A percentile compares a stretch with the other conserved stretches of the same genome.
These are phyloP conservation scores for Zygaena filipendulae DNA, from an alignment of 2,888 invertebrate species.

Conservation along the genomic window DNA sequence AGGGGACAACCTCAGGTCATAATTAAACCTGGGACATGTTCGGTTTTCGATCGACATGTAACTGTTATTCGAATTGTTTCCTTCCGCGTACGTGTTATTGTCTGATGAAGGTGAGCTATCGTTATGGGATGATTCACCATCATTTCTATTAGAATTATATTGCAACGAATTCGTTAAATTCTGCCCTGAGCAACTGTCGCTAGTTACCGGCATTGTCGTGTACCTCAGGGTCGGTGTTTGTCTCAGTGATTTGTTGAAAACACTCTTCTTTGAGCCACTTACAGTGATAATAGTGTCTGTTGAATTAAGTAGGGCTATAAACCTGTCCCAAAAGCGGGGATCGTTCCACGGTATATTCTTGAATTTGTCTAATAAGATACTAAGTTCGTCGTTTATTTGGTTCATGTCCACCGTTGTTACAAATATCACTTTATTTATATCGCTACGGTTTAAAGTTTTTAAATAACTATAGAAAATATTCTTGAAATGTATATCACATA, in stretches of 20 bases:
- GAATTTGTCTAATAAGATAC: constrained; percentile 64
- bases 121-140: constrained; percentile 64
- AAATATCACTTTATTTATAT: constrained; percentile 57
- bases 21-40: constrained; percentile 65
- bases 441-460: constrained; percentile 55
- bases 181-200: constrained; percentile 65
- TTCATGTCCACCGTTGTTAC: constrained; percentile 56
- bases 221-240: constrained; percentile 61
- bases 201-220: constrained; percentile 68
- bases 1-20: constrained; percentile 63
- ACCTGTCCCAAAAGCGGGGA: constrained; percentile 86
- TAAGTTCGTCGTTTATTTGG: constrained; percentile 55
- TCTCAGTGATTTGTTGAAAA: constrained; percentile 62
- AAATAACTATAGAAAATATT: constrained; percentile 61
- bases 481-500: constrained; percentile 59
- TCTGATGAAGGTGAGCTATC: constrained; percentile 68
- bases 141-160: constrained; percentile 53
- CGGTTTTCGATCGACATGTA: constrained; percentile 74
- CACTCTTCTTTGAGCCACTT: constrained; percentile 51
- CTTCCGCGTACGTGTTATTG: constrained; percentile 72
- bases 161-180: constrained; percentile 62
- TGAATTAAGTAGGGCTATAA: constrained; percentile 82
- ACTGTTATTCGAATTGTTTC: constrained; percentile 74
- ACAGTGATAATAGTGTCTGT: constrained; percentile 64
- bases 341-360: constrained; percentile 80